Evolutionary conservation across 1,140 invertebrate species (phyloP).

Genomic region (Calycopis cecrops): DNA sequence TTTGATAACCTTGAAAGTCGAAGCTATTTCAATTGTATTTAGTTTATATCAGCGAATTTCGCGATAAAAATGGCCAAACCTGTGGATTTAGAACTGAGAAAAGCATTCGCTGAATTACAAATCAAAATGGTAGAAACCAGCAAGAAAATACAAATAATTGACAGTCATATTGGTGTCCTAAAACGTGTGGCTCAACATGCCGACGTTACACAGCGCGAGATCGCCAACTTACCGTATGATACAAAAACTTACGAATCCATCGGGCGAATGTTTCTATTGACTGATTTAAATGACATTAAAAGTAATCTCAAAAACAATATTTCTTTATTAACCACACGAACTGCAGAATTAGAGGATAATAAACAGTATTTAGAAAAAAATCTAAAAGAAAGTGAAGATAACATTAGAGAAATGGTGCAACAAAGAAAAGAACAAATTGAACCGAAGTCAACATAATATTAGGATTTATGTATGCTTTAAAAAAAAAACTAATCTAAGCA

Average conservation of each 20-base stretch:
- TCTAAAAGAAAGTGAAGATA: constrained; percentile 90
- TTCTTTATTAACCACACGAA: constrained; percentile 80
- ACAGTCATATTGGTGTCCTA: constrained; percentile 85
- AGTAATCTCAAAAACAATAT: constrained; percentile 79
- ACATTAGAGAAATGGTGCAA: constrained; percentile 89
- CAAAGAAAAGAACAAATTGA: constrained; percentile 76
- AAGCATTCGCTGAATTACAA: constrained; percentile 90
- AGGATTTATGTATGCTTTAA: constrained; percentile 7
- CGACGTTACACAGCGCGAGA: constrained; percentile 80
- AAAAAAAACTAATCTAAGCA: no score
- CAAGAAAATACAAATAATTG: constrained; percentile 86
- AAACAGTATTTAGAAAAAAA: constrained; percentile 86
- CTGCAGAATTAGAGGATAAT: constrained; percentile 83
- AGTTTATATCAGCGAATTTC: no score
- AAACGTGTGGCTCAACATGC: constrained; percentile 82
- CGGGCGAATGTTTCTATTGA: constrained; percentile 89
- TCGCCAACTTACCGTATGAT: constrained; percentile 73
- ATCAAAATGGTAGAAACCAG: constrained; percentile 88
- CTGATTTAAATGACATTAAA: constrained; percentile 80
- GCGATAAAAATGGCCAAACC: constrained; percentile 46
- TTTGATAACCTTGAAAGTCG: constrained; percentile 10
- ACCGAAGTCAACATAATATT: constrained; percentile 33
- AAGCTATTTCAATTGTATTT: not conserved
- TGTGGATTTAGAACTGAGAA: constrained; percentile 76
- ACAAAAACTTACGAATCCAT: constrained; percentile 88